phyloP scores from a whole-genome alignment of 2,888 invertebrate genomes.

The Heteromurus nitidus region DNA sequence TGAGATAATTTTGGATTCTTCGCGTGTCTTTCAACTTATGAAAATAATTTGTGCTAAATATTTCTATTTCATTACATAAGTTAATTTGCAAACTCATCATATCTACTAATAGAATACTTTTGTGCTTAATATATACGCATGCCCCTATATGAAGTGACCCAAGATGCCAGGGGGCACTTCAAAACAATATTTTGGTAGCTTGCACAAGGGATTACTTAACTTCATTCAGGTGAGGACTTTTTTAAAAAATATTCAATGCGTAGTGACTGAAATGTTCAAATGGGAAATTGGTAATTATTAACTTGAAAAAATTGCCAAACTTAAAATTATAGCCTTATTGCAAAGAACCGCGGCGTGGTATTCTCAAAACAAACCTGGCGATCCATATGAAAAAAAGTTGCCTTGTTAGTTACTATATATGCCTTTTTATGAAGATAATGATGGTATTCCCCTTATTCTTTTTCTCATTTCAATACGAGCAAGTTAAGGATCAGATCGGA shows the following conservation, averaged over 20 bases:
- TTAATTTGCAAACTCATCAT: slow-evolving; percentile 46
- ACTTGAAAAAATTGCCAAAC: slow-evolving; percentile 41
- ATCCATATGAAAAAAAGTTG: too few relatives aligned
- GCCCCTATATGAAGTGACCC: too few relatives aligned
- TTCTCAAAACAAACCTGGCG: too few relatives aligned
- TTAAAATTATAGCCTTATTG: slow-evolving; percentile 36
- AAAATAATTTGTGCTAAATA: slow-evolving; percentile 22
- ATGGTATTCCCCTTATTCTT: too few relatives aligned
- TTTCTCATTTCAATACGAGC: too few relatives aligned
- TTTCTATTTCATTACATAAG: slow-evolving; percentile 29
- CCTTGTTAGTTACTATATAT: too few relatives aligned
- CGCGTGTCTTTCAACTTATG: not conserved
- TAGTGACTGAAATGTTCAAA: slow-evolving; percentile 15
- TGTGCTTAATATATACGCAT: too few relatives aligned
- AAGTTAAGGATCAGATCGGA: slow-evolving; percentile 8
- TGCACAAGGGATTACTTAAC: not conserved
- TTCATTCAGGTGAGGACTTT: not conserved
- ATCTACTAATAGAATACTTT: slow-evolving; percentile 30
- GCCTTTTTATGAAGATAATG: too few relatives aligned
- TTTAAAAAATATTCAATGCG: not conserved
- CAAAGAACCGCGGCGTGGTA: too few relatives aligned
- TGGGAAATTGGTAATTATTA: slow-evolving; percentile 55
- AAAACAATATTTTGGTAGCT: not conserved
- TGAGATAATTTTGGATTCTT: slow-evolving; percentile 31
- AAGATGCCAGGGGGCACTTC: too few relatives aligned